Percentiles rank a stretch among this genome's conserved stretches.
phyloP scores from a whole-genome alignment of 2,888 invertebrate genomes.

The Tenthredo notha region DNA sequence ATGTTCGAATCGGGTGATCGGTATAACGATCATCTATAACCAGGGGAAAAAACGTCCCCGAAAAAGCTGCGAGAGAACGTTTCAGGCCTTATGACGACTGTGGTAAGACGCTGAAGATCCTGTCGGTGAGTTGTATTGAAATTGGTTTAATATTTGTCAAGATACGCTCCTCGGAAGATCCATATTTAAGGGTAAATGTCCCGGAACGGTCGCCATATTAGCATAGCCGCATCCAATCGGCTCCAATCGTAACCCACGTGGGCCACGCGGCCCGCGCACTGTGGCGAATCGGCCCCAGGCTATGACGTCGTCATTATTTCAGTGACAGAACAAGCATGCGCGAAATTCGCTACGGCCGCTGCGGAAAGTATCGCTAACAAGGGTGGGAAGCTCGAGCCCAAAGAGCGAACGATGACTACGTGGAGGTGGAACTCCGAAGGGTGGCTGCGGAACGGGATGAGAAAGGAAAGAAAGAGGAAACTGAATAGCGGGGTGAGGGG shows the following conservation, averaged over 20 bases:
- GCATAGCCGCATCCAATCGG: conserved; percentile 78
- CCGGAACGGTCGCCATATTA: conserved; percentile 78
- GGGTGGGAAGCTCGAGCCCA: conserved; percentile 71
- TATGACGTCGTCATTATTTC: conserved; percentile 78
- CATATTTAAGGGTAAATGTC: conserved; percentile 71
- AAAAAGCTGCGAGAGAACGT: background rate
- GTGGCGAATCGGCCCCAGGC: conserved; percentile 73
- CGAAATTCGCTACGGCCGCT: conserved; percentile 72
- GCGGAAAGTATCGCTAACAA: conserved; percentile 74
- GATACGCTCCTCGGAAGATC: conserved; percentile 43
- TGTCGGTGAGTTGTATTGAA: background rate
- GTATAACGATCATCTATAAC: background rate
- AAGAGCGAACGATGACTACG: conserved; percentile 49
- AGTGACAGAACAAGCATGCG: conserved; percentile 76
- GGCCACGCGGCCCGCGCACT: conserved; percentile 65
- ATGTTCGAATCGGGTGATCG: background rate
- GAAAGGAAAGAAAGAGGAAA: background rate
- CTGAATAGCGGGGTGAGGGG: conserved; percentile 50
- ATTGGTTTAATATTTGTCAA: conserved; percentile 49
- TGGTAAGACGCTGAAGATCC: background rate
- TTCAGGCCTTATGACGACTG: background rate
- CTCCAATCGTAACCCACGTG: conserved; percentile 77
- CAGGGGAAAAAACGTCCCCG: background rate
- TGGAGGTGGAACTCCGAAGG: conserved; percentile 34
- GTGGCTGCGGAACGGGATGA: background rate